Evolutionary conservation across 2,888 invertebrate species (phyloP).

Genomic region (Plagiodera versicolora): DNA sequence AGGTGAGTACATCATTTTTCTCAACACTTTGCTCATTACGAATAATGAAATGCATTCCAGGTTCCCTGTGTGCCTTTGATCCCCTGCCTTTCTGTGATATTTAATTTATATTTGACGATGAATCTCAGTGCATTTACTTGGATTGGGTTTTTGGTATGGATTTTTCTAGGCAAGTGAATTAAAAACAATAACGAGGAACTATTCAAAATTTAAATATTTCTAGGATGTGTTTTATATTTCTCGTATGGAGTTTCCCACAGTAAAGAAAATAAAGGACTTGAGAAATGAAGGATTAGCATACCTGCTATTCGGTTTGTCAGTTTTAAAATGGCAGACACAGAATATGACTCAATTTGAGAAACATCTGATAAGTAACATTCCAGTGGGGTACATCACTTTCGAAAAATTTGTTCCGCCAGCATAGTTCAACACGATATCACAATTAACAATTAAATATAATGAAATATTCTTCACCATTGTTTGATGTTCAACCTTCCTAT

Average conservation of each 20-base stretch:
- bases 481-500: not conserved
- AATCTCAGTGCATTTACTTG: conserved; percentile 82
- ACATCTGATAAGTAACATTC: conserved; percentile 4
- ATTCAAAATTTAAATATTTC: conserved; percentile 20
- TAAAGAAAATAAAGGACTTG: not conserved
- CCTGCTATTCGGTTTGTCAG: too few species aligned
- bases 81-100: conserved; percentile 79
- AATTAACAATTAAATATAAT: not conserved
- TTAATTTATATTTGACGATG: conserved; percentile 88
- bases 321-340: too few species aligned
- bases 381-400: conserved; percentile 13
- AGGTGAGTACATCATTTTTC: too few species aligned
- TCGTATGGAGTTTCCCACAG: conserved; percentile 81
- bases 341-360: not conserved
- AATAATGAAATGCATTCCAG: conserved; percentile 52
- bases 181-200: not conserved
- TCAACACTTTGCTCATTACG: not conserved
- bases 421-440: not conserved
- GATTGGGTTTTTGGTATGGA: conserved; percentile 85
- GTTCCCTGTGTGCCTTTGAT: conserved; percentile 83
- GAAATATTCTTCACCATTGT: not conserved
- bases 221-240: conserved; percentile 85
- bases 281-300: too few species aligned
- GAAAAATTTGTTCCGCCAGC: conserved; percentile 16
- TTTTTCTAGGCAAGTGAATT: conserved; percentile 67